These are phyloP conservation scores for Sialia sialis DNA, from an alignment of 2,113 vertebrate genomes.

Conservation along the genomic window DNA sequence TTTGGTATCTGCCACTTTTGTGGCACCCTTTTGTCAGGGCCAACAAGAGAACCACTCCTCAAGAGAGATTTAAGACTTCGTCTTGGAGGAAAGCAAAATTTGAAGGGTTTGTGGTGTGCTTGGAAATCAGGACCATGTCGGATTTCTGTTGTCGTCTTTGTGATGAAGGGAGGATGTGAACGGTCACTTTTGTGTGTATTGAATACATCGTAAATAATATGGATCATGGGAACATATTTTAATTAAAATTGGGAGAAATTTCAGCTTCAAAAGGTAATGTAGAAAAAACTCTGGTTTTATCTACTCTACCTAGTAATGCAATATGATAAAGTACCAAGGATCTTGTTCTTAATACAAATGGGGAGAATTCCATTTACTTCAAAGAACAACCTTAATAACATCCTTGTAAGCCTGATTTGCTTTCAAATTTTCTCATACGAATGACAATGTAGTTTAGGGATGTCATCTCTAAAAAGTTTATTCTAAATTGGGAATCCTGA, in stretches of 20 bases:
- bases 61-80: background rate
- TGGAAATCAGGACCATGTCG: background rate
- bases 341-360: constrained; percentile 28
- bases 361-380: constrained; percentile 37
- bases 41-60: background rate
- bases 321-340: background rate
- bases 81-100: constrained; percentile 21
- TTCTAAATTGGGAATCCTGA: background rate
- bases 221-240: background rate
- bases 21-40: background rate
- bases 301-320: background rate
- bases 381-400: background rate
- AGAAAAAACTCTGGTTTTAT: background rate
- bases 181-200: background rate
- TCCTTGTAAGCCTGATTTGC: constrained; percentile 14
- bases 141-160: background rate
- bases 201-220: constrained; percentile 32
- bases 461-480: background rate
- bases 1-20: background rate
- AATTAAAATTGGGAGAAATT: constrained; percentile 30
- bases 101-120: background rate
- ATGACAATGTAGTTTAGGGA: background rate
- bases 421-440: constrained; percentile 26
- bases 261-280: background rate
- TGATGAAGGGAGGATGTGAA: constrained; percentile 40